Conservation (phyloP, 2,113 vertebrate species). For the Falco punctatus region DNA sequence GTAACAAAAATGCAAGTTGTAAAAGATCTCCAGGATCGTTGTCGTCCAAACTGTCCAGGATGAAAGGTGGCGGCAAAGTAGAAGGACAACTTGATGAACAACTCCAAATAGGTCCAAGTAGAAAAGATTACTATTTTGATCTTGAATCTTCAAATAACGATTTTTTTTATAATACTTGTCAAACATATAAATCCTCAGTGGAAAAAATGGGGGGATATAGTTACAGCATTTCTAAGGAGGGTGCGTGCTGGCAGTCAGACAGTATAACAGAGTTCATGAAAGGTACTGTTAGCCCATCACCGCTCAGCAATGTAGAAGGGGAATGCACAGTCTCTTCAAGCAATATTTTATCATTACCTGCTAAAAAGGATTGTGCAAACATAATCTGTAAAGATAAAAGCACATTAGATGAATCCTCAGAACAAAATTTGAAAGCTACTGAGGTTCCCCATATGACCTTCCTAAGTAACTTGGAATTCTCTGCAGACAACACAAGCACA, state of each 20-base stretch:
- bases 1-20: background rate
- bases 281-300: background rate
- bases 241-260: background rate
- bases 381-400: background rate
- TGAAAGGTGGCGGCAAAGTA: slow-evolving; percentile 73
- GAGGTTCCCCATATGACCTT: background rate
- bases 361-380: background rate
- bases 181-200: background rate
- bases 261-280: background rate
- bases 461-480: background rate
- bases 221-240: background rate
- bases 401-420: background rate
- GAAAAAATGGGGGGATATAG: background rate
- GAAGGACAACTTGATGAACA: slow-evolving; percentile 2
- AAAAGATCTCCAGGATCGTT: slow-evolving; percentile 73
- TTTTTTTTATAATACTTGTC: background rate
- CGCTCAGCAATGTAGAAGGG: background rate
- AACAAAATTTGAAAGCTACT: slow-evolving; percentile 8
- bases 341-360: background rate
- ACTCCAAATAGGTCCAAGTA: slow-evolving; percentile 13
- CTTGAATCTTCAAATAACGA: background rate
- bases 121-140: background rate
- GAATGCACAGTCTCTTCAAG: background rate
- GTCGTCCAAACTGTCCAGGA: slow-evolving; percentile 83
- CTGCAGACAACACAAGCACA: background rate